Evolutionary conservation across 2,113 vertebrate species (phyloP).

Genomic region (Cebidichthys violaceus): DNA sequence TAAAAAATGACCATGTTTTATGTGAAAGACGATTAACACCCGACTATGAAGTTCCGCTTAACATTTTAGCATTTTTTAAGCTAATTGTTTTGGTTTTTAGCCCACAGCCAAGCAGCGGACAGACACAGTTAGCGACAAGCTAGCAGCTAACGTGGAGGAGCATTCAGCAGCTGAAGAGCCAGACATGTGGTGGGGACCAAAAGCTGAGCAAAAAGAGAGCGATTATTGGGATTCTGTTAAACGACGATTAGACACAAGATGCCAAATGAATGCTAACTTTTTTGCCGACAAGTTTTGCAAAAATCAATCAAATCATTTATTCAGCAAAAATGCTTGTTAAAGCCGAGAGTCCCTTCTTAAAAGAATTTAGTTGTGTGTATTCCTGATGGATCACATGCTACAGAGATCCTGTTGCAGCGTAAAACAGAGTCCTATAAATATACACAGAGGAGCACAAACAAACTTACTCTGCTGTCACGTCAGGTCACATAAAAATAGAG

Average conservation of each 20-base stretch:
- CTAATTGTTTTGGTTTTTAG: background rate
- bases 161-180: too few species aligned
- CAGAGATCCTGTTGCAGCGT: background rate
- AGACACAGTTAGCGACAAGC: too few species aligned
- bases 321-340: too few species aligned
- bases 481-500: constrained; percentile 13
- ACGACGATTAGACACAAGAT: too few species aligned
- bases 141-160: too few species aligned
- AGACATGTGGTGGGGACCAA: too few species aligned
- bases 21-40: background rate
- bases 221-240: too few species aligned
- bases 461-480: constrained; percentile 4
- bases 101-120: too few species aligned
- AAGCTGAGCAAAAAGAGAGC: too few species aligned
- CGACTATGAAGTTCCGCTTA: background rate
- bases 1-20: background rate
- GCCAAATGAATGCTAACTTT: too few species aligned
- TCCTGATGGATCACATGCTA: background rate
- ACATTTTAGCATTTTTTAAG: background rate
- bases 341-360: background rate
- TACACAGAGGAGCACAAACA: constrained; percentile 5
- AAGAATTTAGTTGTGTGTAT: background rate
- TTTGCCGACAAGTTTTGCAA: too few species aligned
- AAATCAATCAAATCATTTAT: background rate
- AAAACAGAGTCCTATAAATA: constrained; percentile 27